Percentiles rank a stretch among this genome's conserved stretches.
Conservation (phyloP, 2,797 vertebrate genomes). For the Ptychadena robeensis region DNA sequence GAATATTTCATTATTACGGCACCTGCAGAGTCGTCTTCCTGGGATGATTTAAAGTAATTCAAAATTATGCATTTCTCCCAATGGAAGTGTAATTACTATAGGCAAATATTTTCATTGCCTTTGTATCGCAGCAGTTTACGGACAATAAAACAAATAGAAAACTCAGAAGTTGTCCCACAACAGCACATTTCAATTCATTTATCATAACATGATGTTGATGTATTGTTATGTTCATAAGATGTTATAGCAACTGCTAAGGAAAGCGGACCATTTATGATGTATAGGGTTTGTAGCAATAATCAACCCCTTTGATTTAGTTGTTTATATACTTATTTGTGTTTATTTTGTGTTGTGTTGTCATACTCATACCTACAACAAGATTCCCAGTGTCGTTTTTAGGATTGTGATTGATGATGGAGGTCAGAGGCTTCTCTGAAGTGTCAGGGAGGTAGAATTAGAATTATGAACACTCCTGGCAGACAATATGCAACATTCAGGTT, state of each 20-base stretch:
- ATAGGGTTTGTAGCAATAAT: not conserved
- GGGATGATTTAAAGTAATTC: conserved; percentile 30
- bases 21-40: conserved; percentile 35
- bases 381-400: not conserved
- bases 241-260: not conserved
- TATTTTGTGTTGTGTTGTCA: not conserved
- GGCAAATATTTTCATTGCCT: conserved; percentile 14
- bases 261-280: not conserved
- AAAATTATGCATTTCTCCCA: conserved; percentile 18
- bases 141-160: conserved; percentile 26
- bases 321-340: not conserved
- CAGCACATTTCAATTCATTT: not conserved
- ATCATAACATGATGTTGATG: conserved; percentile 6
- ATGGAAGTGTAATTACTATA: conserved; percentile 35
- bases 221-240: not conserved
- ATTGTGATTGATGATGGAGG: not conserved
- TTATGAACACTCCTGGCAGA: not conserved
- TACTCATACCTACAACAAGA: not conserved
- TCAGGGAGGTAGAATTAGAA: not conserved
- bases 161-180: not conserved
- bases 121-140: not conserved
- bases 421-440: not conserved
- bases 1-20: conserved; percentile 45
- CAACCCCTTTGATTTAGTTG: not conserved
- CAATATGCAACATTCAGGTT: not conserved